Base-by-base conservation (phyloP, 2,797 vertebrate species). In the Orestias chungarensis region DNA sequence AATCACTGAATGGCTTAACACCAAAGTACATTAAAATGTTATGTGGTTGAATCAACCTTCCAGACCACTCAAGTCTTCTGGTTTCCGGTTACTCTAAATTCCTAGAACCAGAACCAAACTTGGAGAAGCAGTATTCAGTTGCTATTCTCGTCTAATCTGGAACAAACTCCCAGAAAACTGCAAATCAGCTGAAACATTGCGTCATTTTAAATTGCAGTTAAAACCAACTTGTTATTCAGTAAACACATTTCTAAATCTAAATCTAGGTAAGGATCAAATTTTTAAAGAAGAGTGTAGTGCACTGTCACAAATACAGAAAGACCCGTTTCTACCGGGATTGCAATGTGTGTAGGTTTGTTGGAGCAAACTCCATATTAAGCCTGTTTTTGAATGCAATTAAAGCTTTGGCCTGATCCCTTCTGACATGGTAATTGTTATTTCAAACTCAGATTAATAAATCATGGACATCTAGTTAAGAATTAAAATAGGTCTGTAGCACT, bases 381-480 rank as follows among this genome's bases (percentile, higher is more conserved):
- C 90, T 94, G 92, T 95, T 96, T 96, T 96, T 94, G 93, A 91
- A 88, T 92, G 93, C 95, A 96, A 96, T 96, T 96, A 96, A 95
- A 92, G 92, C 91, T 95, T 95, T 94, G 93, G 93, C 90, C 90
- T 95, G 93, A 95, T 96, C 94, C 91, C 93, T 95, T 94, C 94
- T 93, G 93, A 94, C 94, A 95, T 82, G 80, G 93, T 96, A 96
- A 96, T 96, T 97, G 96, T 97, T 96, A 96, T 97, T 97, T 96
- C 93, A 96, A 96, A 96, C 94, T 90, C 88, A 93, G 92, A 96
- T 97, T 95, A 97, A 97, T 97, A 97, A 97, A 96, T 96, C 93
- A 96, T 96, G 93, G 92, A 93, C 90, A 89, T 93, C 93, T 96
- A 95, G 94, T 96, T 96, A 95, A 94, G 95, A 96, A 96, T 96